Base-by-base conservation (phyloP, 2,888 invertebrate species). In the Parochlus steinenii region DNA sequence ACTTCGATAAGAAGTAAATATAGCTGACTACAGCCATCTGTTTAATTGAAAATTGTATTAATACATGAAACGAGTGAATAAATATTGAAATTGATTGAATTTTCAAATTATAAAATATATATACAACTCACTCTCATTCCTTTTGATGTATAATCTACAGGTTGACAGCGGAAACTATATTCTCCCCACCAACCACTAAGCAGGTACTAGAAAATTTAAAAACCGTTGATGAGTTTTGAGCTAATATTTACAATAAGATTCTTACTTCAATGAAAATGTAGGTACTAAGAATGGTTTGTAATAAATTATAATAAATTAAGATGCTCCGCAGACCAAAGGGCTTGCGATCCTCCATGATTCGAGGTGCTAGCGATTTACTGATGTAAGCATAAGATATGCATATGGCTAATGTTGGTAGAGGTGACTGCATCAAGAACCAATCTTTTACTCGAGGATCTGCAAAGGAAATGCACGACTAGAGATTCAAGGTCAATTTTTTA, bases 1-100 rank as follows among this genome's bases (percentile, higher is more conserved):
- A 92, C 63, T 93, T 95, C 52, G 90, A 86, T 61, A 93, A 77
- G 65, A 86, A 92, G 62, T 92, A 93, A 87, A 86, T 87, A 89
- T 90, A 93, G 61, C 89, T 87, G 26, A 83, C 82, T 49, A 71
- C 70, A 35, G 82, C 86, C 86, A 93, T 90, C 82, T 83, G 58
- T 28, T n/a, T n/a, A n/a, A n/a, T n/a, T n/a, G n/a, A n/a, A n/a
- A n/a, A n/a, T n/a, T n/a, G n/a, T n/a, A 28, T 61, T 17, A 15
- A 8, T 7, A 12, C 20, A 33, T 22, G 27, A 30, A 29, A 38
- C 26, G 5, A 26, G 17, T 24, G 41, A 22, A 33, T 18, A 11
- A 25, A 20, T 11, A 17, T 20, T 14, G 18, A 6, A 17, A 22
- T 14, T 31, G 37, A 25, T 10, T 7, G 18, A 18, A 25, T 15